Percentiles rank a stretch among this genome's conserved stretches.
phyloP scores from a whole-genome alignment of 2,888 invertebrate species.

The Cyrtodaria siliqua region DNA sequence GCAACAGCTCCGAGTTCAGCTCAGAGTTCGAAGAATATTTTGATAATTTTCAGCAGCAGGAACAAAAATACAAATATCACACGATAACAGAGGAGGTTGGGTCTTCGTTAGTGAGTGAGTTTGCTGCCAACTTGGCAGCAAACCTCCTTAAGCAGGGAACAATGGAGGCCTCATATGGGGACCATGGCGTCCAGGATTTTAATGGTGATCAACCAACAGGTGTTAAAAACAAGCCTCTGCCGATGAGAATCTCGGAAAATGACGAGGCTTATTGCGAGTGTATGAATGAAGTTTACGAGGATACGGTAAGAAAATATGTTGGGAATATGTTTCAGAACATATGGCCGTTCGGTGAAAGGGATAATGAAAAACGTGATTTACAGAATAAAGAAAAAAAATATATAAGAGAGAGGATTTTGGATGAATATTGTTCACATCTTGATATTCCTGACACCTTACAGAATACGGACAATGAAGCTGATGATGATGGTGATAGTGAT shows the following conservation, averaged over 20 bases:
- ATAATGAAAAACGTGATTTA: neutral
- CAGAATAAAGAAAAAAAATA: neutral
- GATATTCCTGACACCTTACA: neutral
- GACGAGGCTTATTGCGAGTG: constrained; percentile 11
- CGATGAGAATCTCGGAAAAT: constrained; percentile 6
- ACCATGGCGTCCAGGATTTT: constrained; percentile 67
- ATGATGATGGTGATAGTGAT: constrained; percentile 11
- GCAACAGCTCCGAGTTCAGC: constrained; percentile 82
- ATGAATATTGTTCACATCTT: neutral
- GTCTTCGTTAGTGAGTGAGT: constrained; percentile 68
- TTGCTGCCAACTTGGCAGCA: constrained; percentile 71
- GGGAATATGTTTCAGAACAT: constrained; percentile 54
- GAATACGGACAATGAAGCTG: constrained; percentile 1
- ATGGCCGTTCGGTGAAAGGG: constrained; percentile 57
- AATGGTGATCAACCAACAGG: constrained; percentile 52
- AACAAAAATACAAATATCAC: constrained; percentile 72
- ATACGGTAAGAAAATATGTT: constrained; percentile 54
- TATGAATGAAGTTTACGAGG: constrained; percentile 22
- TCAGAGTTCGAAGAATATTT: constrained; percentile 83
- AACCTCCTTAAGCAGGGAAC: constrained; percentile 72
- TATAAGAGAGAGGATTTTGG: neutral
- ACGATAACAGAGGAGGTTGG: constrained; percentile 78
- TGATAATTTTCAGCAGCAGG: constrained; percentile 76
- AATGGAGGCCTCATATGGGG: constrained; percentile 62
- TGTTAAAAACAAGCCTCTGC: constrained; percentile 58